phyloP scores from a whole-genome alignment of 2,113 vertebrate genomes.

The Patagioenas fasciata region DNA sequence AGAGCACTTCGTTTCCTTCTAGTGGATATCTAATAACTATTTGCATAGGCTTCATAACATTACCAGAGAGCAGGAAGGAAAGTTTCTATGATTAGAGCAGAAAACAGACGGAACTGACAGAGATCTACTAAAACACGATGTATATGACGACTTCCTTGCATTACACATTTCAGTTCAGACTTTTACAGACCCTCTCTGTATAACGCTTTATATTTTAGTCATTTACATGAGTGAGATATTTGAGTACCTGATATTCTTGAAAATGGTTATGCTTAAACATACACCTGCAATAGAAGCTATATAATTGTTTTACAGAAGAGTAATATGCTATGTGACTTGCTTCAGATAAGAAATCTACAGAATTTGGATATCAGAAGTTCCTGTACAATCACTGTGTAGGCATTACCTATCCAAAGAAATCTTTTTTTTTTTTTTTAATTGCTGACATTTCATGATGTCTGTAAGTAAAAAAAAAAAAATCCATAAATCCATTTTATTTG shows the following conservation, averaged over 20 bases:
- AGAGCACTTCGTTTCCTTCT: neutral
- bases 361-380: neutral
- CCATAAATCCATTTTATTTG: neutral
- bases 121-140: neutral
- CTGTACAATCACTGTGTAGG: neutral
- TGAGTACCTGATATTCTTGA: neutral
- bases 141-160: neutral
- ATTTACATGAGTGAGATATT: neutral
- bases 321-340: neutral
- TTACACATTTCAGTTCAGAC: accelerated
- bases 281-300: neutral
- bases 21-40: neutral
- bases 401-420: neutral
- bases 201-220: neutral
- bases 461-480: neutral
- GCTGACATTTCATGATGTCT: neutral
- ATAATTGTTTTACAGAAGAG: neutral
- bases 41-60: neutral
- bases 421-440: neutral
- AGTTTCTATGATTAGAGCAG: neutral
- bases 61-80: neutral
- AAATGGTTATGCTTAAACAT: neutral
- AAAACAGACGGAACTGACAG: neutral
- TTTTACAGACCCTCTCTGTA: neutral
- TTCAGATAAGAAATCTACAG: neutral